Evolutionary conservation across 2,113 vertebrate genomes (phyloP).

Genomic region (Campylomormyrus numenius): DNA sequence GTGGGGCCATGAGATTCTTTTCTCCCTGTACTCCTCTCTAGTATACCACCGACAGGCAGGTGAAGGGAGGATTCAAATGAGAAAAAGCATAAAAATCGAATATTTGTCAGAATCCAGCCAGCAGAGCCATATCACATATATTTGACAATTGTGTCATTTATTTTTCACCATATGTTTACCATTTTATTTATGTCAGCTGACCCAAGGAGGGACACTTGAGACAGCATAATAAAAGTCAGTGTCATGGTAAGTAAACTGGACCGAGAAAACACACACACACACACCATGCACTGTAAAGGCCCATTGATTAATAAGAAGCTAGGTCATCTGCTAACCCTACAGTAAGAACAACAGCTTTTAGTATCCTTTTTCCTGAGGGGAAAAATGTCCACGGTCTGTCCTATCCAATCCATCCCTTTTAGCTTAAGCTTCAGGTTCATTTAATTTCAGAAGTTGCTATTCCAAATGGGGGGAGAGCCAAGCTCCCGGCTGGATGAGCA

Average conservation of each 20-base stretch:
- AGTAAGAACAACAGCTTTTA: background rate
- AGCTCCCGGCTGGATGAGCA: background rate
- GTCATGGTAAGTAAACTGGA: background rate
- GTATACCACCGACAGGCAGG: background rate
- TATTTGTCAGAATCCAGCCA: background rate
- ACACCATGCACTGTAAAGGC: background rate
- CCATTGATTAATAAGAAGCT: background rate
- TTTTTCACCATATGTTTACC: background rate
- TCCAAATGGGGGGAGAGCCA: background rate
- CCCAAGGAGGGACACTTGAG: background rate
- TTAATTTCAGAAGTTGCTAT: background rate
- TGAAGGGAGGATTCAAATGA: background rate
- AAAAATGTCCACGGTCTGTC: background rate
- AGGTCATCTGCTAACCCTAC: background rate
- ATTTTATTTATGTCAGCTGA: background rate
- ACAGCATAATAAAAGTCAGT: background rate
- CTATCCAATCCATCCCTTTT: background rate
- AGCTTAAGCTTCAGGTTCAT: background rate
- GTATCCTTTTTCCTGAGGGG: background rate
- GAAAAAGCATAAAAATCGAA: background rate
- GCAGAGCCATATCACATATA: background rate
- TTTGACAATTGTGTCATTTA: background rate
- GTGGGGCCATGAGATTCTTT: background rate
- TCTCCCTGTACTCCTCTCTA: background rate
- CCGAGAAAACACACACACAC: background rate